Evolutionary conservation across 2,888 invertebrate genomes (phyloP).

Genomic region (Spialia ferax): DNA sequence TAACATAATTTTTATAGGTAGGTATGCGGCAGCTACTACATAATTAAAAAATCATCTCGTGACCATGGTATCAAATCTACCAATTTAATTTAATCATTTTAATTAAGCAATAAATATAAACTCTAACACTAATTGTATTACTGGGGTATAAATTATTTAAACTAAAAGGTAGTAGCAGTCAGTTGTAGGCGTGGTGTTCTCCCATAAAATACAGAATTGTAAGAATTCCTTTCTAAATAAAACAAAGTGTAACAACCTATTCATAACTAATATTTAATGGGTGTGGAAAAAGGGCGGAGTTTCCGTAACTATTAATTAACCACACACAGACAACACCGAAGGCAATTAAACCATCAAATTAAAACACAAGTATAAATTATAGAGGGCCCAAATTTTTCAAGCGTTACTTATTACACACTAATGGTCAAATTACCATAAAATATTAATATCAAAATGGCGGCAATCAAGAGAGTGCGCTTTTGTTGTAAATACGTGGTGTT

Average conservation of each 20-base stretch:
- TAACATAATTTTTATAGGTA: too few relatives aligned
- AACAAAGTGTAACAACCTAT: background rate
- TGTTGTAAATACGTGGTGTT: background rate
- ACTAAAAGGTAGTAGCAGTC: too few relatives aligned
- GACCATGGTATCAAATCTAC: too few relatives aligned
- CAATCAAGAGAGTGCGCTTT: background rate
- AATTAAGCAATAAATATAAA: too few relatives aligned
- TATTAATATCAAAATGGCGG: constrained; percentile 9
- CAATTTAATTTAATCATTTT: too few relatives aligned
- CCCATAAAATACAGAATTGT: too few relatives aligned
- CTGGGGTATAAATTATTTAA: too few relatives aligned
- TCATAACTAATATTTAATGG: background rate
- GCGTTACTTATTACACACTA: constrained; percentile 4
- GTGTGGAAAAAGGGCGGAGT: constrained; percentile 8
- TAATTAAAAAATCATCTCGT: too few relatives aligned
- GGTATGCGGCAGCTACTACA: too few relatives aligned
- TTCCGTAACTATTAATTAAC: constrained; percentile 2
- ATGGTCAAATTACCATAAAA: constrained; percentile 8
- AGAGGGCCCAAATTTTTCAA: background rate
- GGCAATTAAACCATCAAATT: constrained; percentile 6
- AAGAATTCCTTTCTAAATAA: too few relatives aligned
- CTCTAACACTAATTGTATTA: too few relatives aligned
- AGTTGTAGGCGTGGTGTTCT: too few relatives aligned
- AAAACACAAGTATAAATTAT: background rate
- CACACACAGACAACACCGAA: constrained; percentile 2